Conservation (phyloP, 2,797 vertebrate species). For the Alca torda region DNA sequence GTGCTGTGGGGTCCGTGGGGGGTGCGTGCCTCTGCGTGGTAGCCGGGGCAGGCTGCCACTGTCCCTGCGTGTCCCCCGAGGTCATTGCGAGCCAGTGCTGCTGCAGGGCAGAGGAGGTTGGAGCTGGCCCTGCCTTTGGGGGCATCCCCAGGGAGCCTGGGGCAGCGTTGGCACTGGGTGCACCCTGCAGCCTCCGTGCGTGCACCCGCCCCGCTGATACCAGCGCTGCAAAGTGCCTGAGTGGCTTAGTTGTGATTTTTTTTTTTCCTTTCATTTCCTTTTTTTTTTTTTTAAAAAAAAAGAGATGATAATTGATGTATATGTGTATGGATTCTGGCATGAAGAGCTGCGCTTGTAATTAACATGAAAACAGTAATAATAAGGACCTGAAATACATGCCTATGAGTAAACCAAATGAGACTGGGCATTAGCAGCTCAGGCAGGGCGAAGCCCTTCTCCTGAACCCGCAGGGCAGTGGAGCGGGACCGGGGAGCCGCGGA, state of each 20-base stretch:
- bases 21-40: not conserved
- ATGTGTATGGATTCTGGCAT: not conserved
- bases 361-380: conserved; percentile 18
- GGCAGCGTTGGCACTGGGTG: accelerated
- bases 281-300: not conserved
- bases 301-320: not conserved
- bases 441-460: not conserved
- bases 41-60: not conserved
- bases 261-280: not conserved
- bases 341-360: not conserved
- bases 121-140: not conserved
- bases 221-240: accelerated
- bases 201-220: not conserved
- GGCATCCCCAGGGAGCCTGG: not conserved
- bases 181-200: accelerated
- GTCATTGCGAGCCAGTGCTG: accelerated
- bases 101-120: not conserved
- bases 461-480: accelerated
- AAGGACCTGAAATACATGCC: not conserved
- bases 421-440: not conserved
- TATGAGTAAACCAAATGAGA: not conserved
- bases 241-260: not conserved
- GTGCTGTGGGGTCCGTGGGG: not conserved
- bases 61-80: not conserved
- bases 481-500: not conserved